Evolutionary conservation across 1,140 invertebrate species (phyloP).

Genomic region (Alviniconcha marisindica): DNA sequence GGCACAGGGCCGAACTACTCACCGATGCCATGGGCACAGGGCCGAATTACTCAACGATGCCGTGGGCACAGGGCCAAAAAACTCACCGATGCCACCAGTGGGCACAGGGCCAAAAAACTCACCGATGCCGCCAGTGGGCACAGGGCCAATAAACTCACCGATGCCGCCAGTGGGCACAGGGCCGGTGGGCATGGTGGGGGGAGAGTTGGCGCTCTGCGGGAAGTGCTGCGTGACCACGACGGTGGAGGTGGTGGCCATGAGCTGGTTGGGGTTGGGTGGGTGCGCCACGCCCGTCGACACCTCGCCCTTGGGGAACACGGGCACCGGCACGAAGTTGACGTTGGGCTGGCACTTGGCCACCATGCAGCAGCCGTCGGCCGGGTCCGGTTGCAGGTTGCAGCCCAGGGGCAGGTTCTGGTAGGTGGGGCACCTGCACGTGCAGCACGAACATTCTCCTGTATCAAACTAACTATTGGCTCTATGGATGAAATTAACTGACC

Average conservation of each 20-base stretch:
- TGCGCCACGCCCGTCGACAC: constrained; percentile 35
- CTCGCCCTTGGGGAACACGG: constrained; percentile 36
- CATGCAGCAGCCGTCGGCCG: constrained; percentile 53
- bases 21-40: no score
- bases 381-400: constrained; percentile 54
- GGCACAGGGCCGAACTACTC: no score
- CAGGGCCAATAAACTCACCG: background rate
- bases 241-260: background rate
- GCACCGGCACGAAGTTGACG: constrained; percentile 43
- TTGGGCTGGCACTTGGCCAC: constrained; percentile 48
- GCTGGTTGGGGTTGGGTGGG: constrained; percentile 36
- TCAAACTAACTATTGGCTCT: no score
- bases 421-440: constrained; percentile 58
- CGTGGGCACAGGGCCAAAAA: no score
- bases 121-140: background rate
- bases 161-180: constrained; percentile 1
- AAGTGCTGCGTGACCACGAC: constrained; percentile 41
- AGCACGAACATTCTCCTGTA: background rate
- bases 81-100: no score
- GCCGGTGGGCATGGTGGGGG: constrained; percentile 48
- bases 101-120: no score
- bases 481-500: no score
- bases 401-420: constrained; percentile 63
- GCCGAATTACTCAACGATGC: no score
- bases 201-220: constrained; percentile 44